Percentiles rank a stretch among this genome's conserved stretches.
phyloP scores from a whole-genome alignment of 2,113 vertebrate genomes.

The Cavia aperea region DNA sequence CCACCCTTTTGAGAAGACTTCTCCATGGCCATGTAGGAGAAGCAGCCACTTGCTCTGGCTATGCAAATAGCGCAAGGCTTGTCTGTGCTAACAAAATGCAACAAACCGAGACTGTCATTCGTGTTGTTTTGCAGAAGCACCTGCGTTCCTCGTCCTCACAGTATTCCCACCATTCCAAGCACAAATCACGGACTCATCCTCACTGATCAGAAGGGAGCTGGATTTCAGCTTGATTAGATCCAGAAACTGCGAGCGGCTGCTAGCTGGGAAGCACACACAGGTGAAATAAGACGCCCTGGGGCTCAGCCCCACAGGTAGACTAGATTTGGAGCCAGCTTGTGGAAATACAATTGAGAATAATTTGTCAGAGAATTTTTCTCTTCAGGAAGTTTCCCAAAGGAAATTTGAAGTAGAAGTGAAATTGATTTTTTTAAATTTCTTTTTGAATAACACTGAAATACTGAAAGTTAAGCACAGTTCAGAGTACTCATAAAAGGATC shows the following conservation, averaged over 20 bases:
- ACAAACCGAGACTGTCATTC: not conserved
- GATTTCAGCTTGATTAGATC: not conserved
- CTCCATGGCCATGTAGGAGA: not conserved
- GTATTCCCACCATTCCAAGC: not conserved
- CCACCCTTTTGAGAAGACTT: not conserved
- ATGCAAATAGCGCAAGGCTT: not conserved
- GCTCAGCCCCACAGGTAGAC: not conserved
- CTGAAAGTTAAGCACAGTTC: not conserved
- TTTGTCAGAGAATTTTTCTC: constrained; percentile 50
- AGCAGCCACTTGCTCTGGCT: not conserved
- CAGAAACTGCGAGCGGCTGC: not conserved
- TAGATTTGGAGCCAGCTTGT: not conserved
- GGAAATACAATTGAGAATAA: constrained; percentile 31
- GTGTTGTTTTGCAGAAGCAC: not conserved
- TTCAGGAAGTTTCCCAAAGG: constrained; percentile 38
- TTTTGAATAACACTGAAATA: not conserved
- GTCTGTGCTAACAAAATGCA: not conserved
- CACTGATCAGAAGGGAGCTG: not conserved
- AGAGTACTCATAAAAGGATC: not conserved
- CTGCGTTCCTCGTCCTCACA: not conserved
- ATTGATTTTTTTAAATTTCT: not conserved
- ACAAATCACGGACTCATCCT: not conserved
- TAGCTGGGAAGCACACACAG: not conserved
- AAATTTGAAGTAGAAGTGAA: not conserved
- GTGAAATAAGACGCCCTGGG: constrained; percentile 4